A percentile compares a stretch with the other conserved stretches of the same genome.
Evolutionary conservation across 2,113 vertebrate species (phyloP).

Genomic region (Odontesthes bonariensis): DNA sequence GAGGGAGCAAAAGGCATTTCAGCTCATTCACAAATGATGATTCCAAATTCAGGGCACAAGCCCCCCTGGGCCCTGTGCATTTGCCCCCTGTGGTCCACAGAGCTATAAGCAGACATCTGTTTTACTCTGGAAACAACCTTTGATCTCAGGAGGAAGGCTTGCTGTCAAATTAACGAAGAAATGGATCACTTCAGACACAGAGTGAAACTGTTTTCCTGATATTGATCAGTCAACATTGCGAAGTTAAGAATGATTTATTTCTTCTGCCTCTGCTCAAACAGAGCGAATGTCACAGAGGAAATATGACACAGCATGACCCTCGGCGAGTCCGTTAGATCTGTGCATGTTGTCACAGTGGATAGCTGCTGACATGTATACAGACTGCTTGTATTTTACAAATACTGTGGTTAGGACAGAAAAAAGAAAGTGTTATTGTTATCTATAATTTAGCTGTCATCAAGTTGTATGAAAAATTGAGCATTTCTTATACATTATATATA

Average conservation of each 20-base stretch:
- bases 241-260: slow-evolving; percentile 57
- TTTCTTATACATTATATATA: too few relatives aligned
- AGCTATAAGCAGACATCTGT: slow-evolving; percentile 70
- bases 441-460: neutral
- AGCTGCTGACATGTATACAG: neutral
- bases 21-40: slow-evolving; percentile 67
- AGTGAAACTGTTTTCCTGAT: slow-evolving; percentile 41
- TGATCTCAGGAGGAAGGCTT: slow-evolving; percentile 56
- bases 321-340: slow-evolving; percentile 16
- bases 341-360: neutral
- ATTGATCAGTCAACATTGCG: slow-evolving; percentile 39
- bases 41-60: slow-evolving; percentile 66
- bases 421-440: neutral
- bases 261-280: slow-evolving; percentile 27
- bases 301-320: slow-evolving; percentile 6
- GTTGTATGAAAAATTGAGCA: too few relatives aligned
- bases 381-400: neutral
- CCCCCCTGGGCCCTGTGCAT: slow-evolving; percentile 49
- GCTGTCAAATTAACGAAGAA: slow-evolving; percentile 58
- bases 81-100: slow-evolving; percentile 52
- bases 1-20: slow-evolving; percentile 61
- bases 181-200: slow-evolving; percentile 36
- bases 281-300: slow-evolving; percentile 1
- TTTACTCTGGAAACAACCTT: slow-evolving; percentile 68
- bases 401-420: too few relatives aligned